Evolutionary conservation across 2,797 vertebrate genomes (phyloP), one percentile per base, ranked within the genome.

Genomic region (Platalea minor): DNA sequence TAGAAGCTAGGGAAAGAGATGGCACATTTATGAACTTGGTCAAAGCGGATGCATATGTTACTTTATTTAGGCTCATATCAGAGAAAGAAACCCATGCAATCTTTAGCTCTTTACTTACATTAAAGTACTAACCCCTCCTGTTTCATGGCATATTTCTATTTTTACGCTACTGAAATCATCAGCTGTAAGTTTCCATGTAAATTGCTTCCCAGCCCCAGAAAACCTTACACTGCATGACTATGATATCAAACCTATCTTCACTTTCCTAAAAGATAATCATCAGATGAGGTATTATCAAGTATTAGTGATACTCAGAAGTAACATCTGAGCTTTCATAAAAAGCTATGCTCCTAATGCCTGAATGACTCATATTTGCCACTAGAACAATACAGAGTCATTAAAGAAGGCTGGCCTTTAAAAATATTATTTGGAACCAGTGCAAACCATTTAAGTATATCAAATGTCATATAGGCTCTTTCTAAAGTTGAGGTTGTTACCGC

Each of bases 11-110:
- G 91, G 87, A 85, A 96, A 94, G 95, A 93, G 67, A 90, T 50
- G 81, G 95, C 46, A 87, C 85, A 75, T 92, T 92, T 97, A 95
- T 93, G 93, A 96, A 96, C 96, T 92, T 68, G 29, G 97, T 95
- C 96, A 97, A 93, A 93, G 94, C 90, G 90, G 96, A 97, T 97
- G 95, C 94, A 95, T 92, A 85, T 10, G 80, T 68, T 97, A 91
- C 97, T 98, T 97, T 97, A 97, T 97, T 97, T 98, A 97, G 97
- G 85, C 50, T 95, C 92, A 10, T 95, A 96, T 95, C 85, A 91
- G 95, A 96, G 95, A 95, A 85, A 68, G 67, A 97, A 96, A 89
- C 79, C 67, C 83, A 76, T 81, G 69, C 63, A 86, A 85, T 85
- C 86, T 90, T 91, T 63, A 86, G 43, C 28, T 88, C 75, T 53